Conservation (phyloP, 2,888 invertebrate genomes). For the Calameuta pallipes region DNA sequence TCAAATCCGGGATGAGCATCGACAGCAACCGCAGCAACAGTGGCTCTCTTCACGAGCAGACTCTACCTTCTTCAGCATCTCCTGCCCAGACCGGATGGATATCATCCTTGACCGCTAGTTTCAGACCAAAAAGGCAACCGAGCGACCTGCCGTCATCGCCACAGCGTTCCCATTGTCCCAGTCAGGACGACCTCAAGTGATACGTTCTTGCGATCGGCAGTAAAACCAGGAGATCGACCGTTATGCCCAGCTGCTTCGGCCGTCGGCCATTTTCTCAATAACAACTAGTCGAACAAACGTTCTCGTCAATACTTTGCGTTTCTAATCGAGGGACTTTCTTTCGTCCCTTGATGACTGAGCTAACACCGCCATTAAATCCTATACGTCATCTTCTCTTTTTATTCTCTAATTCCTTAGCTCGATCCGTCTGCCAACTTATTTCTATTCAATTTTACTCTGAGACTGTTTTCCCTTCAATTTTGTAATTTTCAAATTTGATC, state of each 20-base stretch:
- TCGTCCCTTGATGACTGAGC: neutral
- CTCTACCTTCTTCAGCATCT: constrained; percentile 11
- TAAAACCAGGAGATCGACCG: constrained; percentile 33
- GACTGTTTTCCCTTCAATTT: neutral
- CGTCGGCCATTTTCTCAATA: neutral
- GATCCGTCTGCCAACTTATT: neutral
- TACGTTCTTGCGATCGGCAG: constrained; percentile 48
- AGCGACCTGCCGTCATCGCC: constrained; percentile 40
- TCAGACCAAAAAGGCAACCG: constrained; percentile 56
- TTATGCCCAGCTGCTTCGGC: neutral
- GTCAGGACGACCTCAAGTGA: constrained; percentile 61
- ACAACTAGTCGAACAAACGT: neutral
- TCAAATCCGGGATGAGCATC: constrained; percentile 62
- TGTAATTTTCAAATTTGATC: neutral
- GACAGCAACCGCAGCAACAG: constrained; percentile 58
- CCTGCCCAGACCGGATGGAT: constrained; percentile 58
- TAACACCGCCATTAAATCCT: neutral
- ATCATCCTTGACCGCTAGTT: constrained; percentile 61
- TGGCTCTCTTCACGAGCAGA: constrained; percentile 56
- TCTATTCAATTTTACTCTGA: neutral
- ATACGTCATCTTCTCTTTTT: neutral
- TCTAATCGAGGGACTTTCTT: neutral
- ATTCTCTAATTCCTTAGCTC: neutral
- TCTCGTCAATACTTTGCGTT: neutral
- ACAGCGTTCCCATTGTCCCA: constrained; percentile 51